These are phyloP conservation scores for Semicossyphus pulcher DNA, from an alignment of 2,113 vertebrate genomes.

Conservation along the genomic window DNA sequence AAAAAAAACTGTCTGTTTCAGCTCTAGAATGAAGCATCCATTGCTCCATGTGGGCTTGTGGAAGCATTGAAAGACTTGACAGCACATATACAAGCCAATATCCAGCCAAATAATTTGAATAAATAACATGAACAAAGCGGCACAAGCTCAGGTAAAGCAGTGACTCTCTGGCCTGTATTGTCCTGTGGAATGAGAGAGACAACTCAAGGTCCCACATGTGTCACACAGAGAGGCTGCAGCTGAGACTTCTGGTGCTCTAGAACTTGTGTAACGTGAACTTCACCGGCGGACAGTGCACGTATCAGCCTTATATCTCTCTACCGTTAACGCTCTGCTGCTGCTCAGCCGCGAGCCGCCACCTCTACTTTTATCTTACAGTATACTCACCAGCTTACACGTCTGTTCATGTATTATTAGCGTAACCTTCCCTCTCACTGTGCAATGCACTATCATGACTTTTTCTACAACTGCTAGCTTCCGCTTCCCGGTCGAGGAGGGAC, in stretches of 20 bases:
- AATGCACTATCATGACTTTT: conserved; percentile 76
- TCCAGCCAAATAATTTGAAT: neutral
- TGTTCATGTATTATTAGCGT: conserved; percentile 66
- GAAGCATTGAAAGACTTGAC: too few relatives aligned
- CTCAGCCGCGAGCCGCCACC: neutral
- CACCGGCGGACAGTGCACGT: conserved; percentile 8
- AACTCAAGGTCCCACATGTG: conserved; percentile 53
- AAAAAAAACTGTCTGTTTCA: neutral
- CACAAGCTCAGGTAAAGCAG: neutral
- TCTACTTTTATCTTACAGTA: conserved; percentile 10
- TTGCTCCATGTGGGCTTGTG: neutral
- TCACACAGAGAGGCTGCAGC: conserved; percentile 11
- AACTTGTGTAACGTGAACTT: conserved; percentile 57
- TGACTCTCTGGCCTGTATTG: neutral
- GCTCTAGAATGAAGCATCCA: neutral
- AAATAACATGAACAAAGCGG: neutral
- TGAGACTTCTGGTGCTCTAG: neutral
- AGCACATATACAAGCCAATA: neutral
- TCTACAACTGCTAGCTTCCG: conserved; percentile 74
- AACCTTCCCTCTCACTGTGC: conserved; percentile 82
- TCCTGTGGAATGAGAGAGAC: conserved; percentile 5
- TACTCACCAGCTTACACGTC: conserved; percentile 73
- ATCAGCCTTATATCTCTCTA: neutral
- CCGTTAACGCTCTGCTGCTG: neutral
- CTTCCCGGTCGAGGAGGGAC: conserved; percentile 81